A percentile compares a stretch with the other conserved stretches of the same genome.
These are phyloP conservation scores for Ephestia elutella DNA, from an alignment of 1,140 invertebrate genomes.

Conservation along the genomic window DNA sequence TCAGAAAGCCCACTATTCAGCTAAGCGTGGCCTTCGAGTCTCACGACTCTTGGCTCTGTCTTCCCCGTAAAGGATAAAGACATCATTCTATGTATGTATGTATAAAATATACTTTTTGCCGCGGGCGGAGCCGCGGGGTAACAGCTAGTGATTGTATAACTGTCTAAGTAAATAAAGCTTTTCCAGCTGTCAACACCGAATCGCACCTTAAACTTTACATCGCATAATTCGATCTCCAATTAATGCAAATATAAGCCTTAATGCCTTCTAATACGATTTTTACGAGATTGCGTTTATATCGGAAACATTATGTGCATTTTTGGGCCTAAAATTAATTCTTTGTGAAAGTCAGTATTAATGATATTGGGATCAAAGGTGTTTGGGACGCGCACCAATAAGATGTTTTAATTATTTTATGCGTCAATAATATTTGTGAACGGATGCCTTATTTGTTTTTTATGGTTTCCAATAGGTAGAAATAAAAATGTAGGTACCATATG, in stretches of 20 bases:
- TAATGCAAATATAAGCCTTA: neutral
- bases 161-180: too few species aligned
- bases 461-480: too few species aligned
- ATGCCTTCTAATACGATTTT: constrained; percentile 3
- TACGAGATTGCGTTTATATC: neutral
- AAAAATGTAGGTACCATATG: too few species aligned
- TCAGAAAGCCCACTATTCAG: too few species aligned
- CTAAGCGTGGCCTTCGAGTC: too few species aligned
- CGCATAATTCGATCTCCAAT: neutral
- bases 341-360: neutral
- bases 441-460: too few species aligned
- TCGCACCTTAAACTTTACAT: neutral
- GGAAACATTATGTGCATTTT: neutral
- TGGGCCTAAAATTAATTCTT: neutral
- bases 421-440: neutral
- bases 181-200: neutral
- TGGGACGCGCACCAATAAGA: neutral
- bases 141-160: too few species aligned
- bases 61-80: too few species aligned
- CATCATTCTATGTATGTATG: too few species aligned
- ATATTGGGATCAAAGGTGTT: neutral
- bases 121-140: too few species aligned
- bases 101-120: too few species aligned
- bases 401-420: neutral
- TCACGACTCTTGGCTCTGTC: too few species aligned